Evolutionary conservation across 2,888 invertebrate species (phyloP), one percentile per base, ranked within the genome.

Genomic region (Isotomurus palustris): DNA sequence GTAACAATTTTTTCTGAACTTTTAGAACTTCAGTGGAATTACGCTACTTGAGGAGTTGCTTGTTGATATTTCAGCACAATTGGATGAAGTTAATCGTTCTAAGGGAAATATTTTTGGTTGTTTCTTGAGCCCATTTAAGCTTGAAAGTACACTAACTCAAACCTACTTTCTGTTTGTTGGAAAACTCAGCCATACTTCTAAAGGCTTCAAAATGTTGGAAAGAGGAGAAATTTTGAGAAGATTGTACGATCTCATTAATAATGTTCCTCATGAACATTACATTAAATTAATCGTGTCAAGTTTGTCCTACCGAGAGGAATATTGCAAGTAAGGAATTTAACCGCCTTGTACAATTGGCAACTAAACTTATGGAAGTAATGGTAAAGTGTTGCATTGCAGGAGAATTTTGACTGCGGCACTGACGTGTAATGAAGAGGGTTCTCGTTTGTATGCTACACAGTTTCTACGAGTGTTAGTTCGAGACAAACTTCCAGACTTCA

Each of bases 101-200:
- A 83, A 86, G 1, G 82, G 84, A 68, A 85, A 85, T 67, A 88
- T 89, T 0, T 89, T 91, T 73, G 91, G 91, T 73, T 90, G 90
- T 68, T 77, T 91, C 21, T 88, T 92, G 72, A 90, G 90, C 75
- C 92, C 92, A 1, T 86, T 88, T 69, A 87, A 88, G 74, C 85
- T 92, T 83, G 82, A 85, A 70, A 89, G 86, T 72, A 91, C 93
- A 0, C 87, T 91, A 78, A 90, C 91, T 74, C 93, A 93, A 75
- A 88, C 88, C 79, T 96, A 95, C 79, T 96, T 96, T 76, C 81
- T 96, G 43, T 89, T 93, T 74, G 84, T 95, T 62, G 95, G 95
- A 0, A 86, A 91, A 69, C 81, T 95, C 24, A 76, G 77, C 27
- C 72, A 74, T 28, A 72, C 74, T 22, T 62, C 64, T 12, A 73